Evolutionary conservation across 2,888 invertebrate genomes (phyloP).

Genomic region (Nysson spinosus): DNA sequence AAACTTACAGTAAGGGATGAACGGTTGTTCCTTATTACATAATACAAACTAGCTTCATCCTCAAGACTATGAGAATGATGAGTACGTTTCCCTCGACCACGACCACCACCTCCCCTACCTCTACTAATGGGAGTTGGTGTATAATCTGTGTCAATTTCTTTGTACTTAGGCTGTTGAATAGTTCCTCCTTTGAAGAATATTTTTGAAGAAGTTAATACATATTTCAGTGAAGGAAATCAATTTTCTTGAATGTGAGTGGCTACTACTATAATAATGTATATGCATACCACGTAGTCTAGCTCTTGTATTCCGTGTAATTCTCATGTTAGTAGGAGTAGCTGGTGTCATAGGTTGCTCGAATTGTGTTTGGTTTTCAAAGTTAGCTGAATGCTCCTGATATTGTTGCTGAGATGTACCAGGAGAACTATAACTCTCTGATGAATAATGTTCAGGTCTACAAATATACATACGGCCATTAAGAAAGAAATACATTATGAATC

Average conservation of each 20-base stretch:
- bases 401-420: constrained; percentile 71
- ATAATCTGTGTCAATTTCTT: constrained; percentile 73
- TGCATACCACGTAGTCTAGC: constrained; percentile 74
- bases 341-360: constrained; percentile 77
- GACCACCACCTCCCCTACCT: constrained; percentile 78
- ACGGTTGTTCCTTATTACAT: constrained; percentile 89
- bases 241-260: too few relatives aligned
- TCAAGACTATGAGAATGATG: constrained; percentile 77
- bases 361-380: constrained; percentile 67
- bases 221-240: constrained; percentile 4
- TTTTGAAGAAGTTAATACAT: not conserved
- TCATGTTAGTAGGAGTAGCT: constrained; percentile 71
- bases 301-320: constrained; percentile 76
- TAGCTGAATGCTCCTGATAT: constrained; percentile 67
- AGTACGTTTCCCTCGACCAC: constrained; percentile 75
- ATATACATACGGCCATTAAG: not conserved
- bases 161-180: constrained; percentile 74
- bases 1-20: constrained; percentile 85
- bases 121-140: constrained; percentile 61
- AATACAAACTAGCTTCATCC: constrained; percentile 91
- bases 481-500: not conserved
- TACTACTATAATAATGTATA: too few relatives aligned
- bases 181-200: constrained; percentile 61
- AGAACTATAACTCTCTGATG: constrained; percentile 72
- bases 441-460: constrained; percentile 70